phyloP scores from a whole-genome alignment of 2,797 vertebrate species.

The Oophaga sylvatica region DNA sequence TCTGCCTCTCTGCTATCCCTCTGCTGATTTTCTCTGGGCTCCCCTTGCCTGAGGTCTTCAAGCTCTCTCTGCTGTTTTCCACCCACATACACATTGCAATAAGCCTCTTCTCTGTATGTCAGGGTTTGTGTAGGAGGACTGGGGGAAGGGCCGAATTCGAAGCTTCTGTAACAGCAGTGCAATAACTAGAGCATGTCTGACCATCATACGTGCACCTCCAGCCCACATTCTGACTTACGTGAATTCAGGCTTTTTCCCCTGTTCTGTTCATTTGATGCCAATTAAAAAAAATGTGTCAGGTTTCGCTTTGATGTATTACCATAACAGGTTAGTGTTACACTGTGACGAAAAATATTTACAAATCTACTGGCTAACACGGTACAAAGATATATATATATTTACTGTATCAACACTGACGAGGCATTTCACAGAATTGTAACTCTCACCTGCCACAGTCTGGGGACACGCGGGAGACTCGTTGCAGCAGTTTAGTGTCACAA shows the following conservation, averaged over 20 bases:
- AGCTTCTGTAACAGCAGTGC: slow-evolving; percentile 86
- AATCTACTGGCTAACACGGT: too few relatives aligned
- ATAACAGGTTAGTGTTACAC: neutral
- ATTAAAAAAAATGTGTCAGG: neutral
- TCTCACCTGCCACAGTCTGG: neutral
- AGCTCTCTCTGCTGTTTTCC: slow-evolving; percentile 73
- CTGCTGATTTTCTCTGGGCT: slow-evolving; percentile 37
- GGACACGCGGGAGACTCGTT: neutral
- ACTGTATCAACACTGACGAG: too few relatives aligned
- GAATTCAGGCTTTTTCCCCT: neutral
- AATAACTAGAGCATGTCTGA: slow-evolving; percentile 80
- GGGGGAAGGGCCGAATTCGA: slow-evolving; percentile 85
- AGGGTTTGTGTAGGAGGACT: slow-evolving; percentile 83
- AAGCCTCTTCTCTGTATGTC: slow-evolving; percentile 65
- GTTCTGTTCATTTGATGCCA: neutral
- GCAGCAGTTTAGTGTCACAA: neutral
- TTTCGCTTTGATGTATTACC: neutral
- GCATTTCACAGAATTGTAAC: neutral
- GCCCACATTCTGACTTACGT: neutral
- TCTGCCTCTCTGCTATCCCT: slow-evolving; percentile 16
- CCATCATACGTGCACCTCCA: slow-evolving; percentile 68
- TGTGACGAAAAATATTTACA: neutral
- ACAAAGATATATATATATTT: too few relatives aligned
- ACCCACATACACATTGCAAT: slow-evolving; percentile 80
- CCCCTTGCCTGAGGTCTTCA: slow-evolving; percentile 50